Evolutionary conservation across 2,113 vertebrate genomes (phyloP).

Genomic region (Melanocharis versteri): DNA sequence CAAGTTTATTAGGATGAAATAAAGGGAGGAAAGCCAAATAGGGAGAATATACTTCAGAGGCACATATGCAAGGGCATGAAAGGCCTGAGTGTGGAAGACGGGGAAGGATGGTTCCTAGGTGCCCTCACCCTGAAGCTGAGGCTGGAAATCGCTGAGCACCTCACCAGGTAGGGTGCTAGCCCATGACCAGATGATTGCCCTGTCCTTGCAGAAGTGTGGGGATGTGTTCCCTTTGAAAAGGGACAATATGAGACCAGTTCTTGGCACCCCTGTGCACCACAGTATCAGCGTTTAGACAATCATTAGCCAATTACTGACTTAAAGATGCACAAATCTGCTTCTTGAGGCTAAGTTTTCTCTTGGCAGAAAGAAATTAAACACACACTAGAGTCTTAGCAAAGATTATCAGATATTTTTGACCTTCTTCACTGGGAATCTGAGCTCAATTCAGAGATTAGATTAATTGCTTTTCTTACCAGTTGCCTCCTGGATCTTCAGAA

Average conservation of each 20-base stretch:
- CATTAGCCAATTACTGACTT: neutral
- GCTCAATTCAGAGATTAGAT: neutral
- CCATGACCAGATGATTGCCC: neutral
- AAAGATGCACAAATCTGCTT: neutral
- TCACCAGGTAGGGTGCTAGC: neutral
- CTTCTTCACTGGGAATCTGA: neutral
- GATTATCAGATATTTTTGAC: neutral
- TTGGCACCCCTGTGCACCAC: neutral
- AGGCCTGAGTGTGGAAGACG: neutral
- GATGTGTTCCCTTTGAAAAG: neutral
- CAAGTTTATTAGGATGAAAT: neutral
- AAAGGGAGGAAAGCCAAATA: neutral
- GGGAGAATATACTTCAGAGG: neutral
- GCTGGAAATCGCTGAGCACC: neutral
- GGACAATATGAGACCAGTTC: neutral
- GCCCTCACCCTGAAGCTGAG: neutral
- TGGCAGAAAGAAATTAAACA: neutral
- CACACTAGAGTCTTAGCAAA: neutral
- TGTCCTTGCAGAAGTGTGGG: neutral
- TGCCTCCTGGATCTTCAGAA: neutral
- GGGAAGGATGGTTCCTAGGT: neutral
- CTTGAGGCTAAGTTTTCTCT: neutral
- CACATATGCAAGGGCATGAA: neutral
- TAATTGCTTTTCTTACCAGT: neutral
- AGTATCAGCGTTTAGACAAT: neutral